Percentiles rank a stretch among this genome's conserved stretches.
phyloP scores from a whole-genome alignment of 2,797 vertebrate species.

The Holocentrus rufus region DNA sequence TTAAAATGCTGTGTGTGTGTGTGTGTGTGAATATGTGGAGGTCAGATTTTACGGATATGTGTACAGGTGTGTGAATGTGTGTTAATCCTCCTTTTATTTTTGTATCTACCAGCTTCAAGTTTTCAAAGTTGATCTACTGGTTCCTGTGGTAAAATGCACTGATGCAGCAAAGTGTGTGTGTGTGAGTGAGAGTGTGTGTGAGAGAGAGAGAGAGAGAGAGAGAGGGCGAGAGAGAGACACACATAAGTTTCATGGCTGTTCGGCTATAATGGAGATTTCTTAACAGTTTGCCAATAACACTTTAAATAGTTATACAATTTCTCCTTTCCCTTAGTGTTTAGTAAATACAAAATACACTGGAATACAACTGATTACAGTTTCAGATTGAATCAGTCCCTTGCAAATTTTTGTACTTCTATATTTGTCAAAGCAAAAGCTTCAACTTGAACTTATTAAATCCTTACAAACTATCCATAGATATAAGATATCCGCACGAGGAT shows the following conservation, averaged over 20 bases:
- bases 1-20: conserved; percentile 32
- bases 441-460: too few relatives aligned
- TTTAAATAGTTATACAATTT: not conserved
- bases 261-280: conserved; percentile 6
- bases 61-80: conserved; percentile 9
- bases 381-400: not conserved
- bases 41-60: conserved; percentile 17
- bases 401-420: not conserved
- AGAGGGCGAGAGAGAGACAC: not conserved
- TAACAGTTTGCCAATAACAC: conserved; percentile 36
- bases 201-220: conserved; percentile 11
- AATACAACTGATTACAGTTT: conserved; percentile 56
- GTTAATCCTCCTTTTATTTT: conserved; percentile 19
- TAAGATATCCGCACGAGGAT: too few relatives aligned
- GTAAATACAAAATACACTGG: conserved; percentile 50
- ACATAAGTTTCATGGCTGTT: conserved; percentile 1
- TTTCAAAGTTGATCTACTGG: conserved; percentile 2
- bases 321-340: conserved; percentile 1
- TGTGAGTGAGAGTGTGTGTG: conserved; percentile 18
- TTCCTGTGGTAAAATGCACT: conserved; percentile 3
- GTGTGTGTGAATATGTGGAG: not conserved
- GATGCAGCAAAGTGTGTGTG: conserved; percentile 24
- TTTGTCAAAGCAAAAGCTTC: too few relatives aligned
- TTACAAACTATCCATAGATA: too few relatives aligned
- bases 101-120: conserved; percentile 14